Evolutionary conservation across 2,113 vertebrate species (phyloP).

Genomic region (Meriones unguiculatus): DNA sequence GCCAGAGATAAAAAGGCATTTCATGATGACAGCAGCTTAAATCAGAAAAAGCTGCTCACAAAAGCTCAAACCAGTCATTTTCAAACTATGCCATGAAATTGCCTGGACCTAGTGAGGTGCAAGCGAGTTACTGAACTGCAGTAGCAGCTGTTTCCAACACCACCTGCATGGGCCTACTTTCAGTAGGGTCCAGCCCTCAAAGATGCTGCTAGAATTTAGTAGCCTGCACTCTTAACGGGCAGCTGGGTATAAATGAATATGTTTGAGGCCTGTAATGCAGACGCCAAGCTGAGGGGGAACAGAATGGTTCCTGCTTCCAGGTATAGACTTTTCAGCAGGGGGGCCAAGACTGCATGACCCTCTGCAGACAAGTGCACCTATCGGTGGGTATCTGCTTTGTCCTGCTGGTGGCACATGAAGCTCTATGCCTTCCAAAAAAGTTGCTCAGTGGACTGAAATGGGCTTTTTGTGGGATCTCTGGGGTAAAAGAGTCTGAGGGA

Average conservation of each 20-base stretch:
- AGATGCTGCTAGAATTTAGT: neutral
- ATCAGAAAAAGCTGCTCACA: neutral
- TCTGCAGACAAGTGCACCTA: neutral
- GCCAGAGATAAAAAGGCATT: neutral
- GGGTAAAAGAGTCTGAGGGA: neutral
- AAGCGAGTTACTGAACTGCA: too few relatives aligned
- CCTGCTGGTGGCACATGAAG: neutral
- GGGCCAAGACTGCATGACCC: neutral
- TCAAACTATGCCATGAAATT: neutral
- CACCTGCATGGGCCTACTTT: rapidly evolving
- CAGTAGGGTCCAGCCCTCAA: neutral
- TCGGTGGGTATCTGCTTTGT: neutral
- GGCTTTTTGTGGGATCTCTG: neutral
- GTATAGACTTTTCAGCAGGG: rapidly evolving
- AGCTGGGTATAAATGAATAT: neutral
- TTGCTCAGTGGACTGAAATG: neutral
- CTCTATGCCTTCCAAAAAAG: neutral
- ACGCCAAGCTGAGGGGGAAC: neutral
- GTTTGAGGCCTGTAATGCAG: neutral
- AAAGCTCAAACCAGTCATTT: neutral
- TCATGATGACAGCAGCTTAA: neutral
- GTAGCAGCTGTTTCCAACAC: neutral
- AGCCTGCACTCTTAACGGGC: neutral
- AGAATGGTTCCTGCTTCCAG: neutral
- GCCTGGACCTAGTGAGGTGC: neutral